These are phyloP conservation scores for Melanotaenia maccullochi DNA, from an alignment of 2,797 vertebrate species.

Conservation along the genomic window DNA sequence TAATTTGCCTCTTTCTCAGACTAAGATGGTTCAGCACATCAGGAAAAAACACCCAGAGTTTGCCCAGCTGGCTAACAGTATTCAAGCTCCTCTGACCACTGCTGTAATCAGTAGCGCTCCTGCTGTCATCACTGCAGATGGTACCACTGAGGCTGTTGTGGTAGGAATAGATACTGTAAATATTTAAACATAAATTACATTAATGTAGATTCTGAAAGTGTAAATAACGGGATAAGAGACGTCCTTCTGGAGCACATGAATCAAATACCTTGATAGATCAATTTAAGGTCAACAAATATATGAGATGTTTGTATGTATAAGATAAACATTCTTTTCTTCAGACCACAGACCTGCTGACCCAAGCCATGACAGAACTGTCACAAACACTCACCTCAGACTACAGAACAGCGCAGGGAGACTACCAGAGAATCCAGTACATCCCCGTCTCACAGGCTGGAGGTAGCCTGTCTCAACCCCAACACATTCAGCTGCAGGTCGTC, in stretches of 20 bases:
- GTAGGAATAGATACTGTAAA: constrained; percentile 76
- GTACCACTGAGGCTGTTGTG: constrained; percentile 91
- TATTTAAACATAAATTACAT: not conserved
- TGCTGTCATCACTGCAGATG: constrained; percentile 88
- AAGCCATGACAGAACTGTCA: constrained; percentile 98
- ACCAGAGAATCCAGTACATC: constrained; percentile 98
- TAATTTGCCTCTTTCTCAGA: constrained; percentile 75
- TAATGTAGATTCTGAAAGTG: not conserved
- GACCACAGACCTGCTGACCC: constrained; percentile 96
- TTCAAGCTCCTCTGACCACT: constrained; percentile 87
- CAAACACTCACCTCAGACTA: constrained; percentile 96
- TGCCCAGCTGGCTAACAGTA: constrained; percentile 86
- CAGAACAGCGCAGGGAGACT: constrained; percentile 92
- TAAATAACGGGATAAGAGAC: not conserved
- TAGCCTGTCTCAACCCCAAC: constrained; percentile 89
- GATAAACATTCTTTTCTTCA: constrained; percentile 57
- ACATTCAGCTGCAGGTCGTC: constrained; percentile 97
- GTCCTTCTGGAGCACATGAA: not conserved
- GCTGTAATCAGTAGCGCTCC: constrained; percentile 91
- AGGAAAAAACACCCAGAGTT: constrained; percentile 97
- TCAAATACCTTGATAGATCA: not conserved
- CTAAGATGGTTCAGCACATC: constrained; percentile 99
- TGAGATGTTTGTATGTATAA: not conserved
- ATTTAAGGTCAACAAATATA: not conserved
- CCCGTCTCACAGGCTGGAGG: constrained; percentile 91